Evolutionary conservation across 2,113 vertebrate genomes (phyloP), one percentile per base, ranked within the genome.

Genomic region (Cheirogaleus medius): DNA sequence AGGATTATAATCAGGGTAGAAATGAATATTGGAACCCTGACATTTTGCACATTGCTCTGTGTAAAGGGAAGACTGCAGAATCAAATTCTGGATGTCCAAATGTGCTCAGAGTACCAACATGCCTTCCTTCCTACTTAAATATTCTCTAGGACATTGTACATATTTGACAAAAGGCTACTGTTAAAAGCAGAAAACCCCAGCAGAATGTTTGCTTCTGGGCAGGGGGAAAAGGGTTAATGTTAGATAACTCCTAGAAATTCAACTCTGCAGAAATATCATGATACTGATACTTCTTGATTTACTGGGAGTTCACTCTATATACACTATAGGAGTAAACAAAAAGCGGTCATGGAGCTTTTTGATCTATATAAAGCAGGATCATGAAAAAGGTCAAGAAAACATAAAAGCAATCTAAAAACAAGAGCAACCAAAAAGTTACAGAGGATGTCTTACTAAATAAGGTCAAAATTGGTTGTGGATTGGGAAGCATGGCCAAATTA

Each of bases 1-100:
- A 98, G 98, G 98, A 98, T 98, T 98, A 97, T 98, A 98, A 98
- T 98, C 98, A 98, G 98, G 98, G 97, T 98, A 98, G 98, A 98
- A 98, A 98, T 98, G 98, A 98, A 98, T 97, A 98, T 97, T 98
- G 98, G 98, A 98, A 98, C 97, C 97, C 97, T 98, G 98, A 98
- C 97, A 98, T 98, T 98, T 98, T 98, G 97, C 98, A 98, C 98
- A 98, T 97, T 98, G 97, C 98, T 98, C 98, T 97, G 97, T 98
- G 98, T 97, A 98, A 97, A 97, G 97, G 97, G 95, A 98, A 98
- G 97, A 82, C 87, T 97, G 95, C 94, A 97, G 97, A 98, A 98
- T 97, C 96, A 98, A 98, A 97, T 98, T 96, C 97, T 98, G 97
- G 97, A 97, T 98, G 96, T 97, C 98, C 97, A 98, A 98, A 98